Evolutionary conservation across 2,113 vertebrate species (phyloP), one percentile per base, ranked within the genome.

Genomic region (Elachura formosa): DNA sequence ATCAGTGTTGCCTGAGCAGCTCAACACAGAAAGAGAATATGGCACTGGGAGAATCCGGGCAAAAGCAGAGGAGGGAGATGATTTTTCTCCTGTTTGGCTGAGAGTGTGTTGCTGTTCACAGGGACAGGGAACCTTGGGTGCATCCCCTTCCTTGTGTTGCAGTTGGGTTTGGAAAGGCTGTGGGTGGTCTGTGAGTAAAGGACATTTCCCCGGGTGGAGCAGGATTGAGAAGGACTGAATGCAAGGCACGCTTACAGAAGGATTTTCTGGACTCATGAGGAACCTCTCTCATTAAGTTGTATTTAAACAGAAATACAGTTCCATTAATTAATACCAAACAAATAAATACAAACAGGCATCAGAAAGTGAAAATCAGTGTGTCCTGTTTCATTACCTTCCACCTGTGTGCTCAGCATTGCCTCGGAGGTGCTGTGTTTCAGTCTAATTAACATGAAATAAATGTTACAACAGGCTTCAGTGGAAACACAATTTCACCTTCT

Each of bases 361-460:
- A 38, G 64, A 59, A 90, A 71, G 25, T 6, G 28, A 9, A 82
- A 72, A 31, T 15, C 66, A 10, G 4, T 59, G 87, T 78, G 81
- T 51, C 69, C 46, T 40, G 20, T 59, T 92, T 54, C 48, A 61
- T 76, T 78, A 74, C 13, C 51, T 73, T 13, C n/a, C n/a, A 87
- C 46, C 71, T 58, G 9, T 63, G 66, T 72, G 82, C 56, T 61
- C 93, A 66, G 77, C 71, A 23, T n/a, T 71, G 63, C 66, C 21
- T 28, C 7, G 4, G 48, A 78, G 71, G 71, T 76, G 87, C 55
- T 94, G 69, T 45, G 64, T 73, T 54, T 54, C 15, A 62, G 41
- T 49, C 75, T 74, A 76, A 95, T 84, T 95, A 91, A 91, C 94
- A 94, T 91, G 92, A 90, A 92, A 66, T 83, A 78, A 91, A 69